Base-by-base conservation (phyloP, 2,888 invertebrate species). In the Apamea crenata region DNA sequence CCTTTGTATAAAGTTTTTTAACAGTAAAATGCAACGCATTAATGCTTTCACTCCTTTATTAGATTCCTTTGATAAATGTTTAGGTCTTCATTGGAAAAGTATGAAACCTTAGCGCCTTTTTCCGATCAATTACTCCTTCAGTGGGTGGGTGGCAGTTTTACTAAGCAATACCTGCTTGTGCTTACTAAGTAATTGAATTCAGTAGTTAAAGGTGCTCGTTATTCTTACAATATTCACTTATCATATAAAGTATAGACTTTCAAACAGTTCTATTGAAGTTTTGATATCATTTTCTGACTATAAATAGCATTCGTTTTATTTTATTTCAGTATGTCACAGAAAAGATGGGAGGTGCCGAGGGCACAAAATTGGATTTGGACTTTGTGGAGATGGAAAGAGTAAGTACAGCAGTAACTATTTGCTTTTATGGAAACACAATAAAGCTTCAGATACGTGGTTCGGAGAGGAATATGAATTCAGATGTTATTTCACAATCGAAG, bases 331-430 rank as follows among this genome's bases (percentile, higher is more conserved):
- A 99, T 98, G 98, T 99, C 97, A 99, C 99, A 95, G 99, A 99
- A 97, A 99, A 99, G 97, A 99, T 99, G 98, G 99, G 99, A 88
- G 99, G 99, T 95, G 99, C 99, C 90, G 99, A 99, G 97, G 99
- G 99, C 96, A 99, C 99, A 91, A 99, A 99, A 97, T 98, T 99
- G 94, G 99, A 99, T 97, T 98, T 99, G 96, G 99, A 99, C 94
- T 99, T 99, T 96, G 98, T 99, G 97, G 99, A 99, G 95, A 99
- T 99, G 99, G 99, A 99, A 97, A 98, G 99, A 97, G 99, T 99
- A 97, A 98, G 98, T 97, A 81, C 69, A 86, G 67, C 16, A 78
- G 78, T 73, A 78, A 81, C 77, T 84, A 71, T 84, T 83, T 67
- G 66, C 84, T 82, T 83, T 85, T 77, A 79, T 74, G 63, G 44